Conservation (phyloP, 2,888 invertebrate genomes). For the Drosophila suboccidentalis region DNA sequence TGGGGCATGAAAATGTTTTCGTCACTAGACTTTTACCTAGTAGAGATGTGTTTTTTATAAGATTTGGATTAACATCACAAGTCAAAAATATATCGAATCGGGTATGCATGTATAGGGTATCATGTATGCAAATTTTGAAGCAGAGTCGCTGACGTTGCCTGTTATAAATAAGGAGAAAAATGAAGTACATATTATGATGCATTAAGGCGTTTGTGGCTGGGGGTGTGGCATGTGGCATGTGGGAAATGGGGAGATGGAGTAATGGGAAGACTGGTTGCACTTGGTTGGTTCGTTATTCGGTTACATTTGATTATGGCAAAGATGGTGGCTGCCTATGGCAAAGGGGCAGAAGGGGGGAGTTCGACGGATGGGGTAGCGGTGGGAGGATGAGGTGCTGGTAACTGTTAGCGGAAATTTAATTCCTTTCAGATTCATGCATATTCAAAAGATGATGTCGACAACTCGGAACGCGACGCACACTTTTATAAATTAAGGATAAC, state of each 20-base stretch:
- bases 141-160: conserved; percentile 22
- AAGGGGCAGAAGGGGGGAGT: background rate
- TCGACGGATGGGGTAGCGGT: background rate
- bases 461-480: conserved; percentile 52
- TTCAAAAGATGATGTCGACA: conserved; percentile 68
- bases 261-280: conserved; percentile 41
- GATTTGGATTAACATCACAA: too few species aligned
- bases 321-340: conserved; percentile 9
- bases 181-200: conserved; percentile 37
- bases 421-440: conserved; percentile 78
- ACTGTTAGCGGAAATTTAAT: conserved; percentile 68
- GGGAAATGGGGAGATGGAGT: background rate
- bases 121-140: conserved; percentile 74
- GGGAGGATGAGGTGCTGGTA: background rate
- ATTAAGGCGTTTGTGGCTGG: conserved; percentile 18
- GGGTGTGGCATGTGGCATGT: background rate
- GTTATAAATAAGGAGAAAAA: conserved; percentile 44
- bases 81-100: background rate
- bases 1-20: too few species aligned
- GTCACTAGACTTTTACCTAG: too few species aligned
- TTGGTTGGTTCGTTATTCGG: conserved; percentile 83
- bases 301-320: conserved; percentile 77
- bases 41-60: too few species aligned
- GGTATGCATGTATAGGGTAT: conserved; percentile 42
- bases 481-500: conserved; percentile 82